A percentile compares a stretch with the other conserved stretches of the same genome.
Conservation (phyloP, 2,113 vertebrate genomes). For the Prochilodus magdalenae region DNA sequence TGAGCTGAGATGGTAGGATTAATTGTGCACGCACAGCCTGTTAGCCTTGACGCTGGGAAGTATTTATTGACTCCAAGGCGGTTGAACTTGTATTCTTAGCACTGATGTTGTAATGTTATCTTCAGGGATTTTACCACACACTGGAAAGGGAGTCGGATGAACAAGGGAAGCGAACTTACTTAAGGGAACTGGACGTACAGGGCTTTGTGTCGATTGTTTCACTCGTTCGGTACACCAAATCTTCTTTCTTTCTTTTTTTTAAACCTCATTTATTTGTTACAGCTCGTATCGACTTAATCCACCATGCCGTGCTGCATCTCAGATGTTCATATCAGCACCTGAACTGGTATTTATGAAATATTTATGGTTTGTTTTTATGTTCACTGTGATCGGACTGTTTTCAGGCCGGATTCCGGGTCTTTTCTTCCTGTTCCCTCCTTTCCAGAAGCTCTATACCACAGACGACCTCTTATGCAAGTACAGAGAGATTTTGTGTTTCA, state of each 20-base stretch:
- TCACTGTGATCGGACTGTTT: conserved; percentile 31
- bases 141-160: neutral
- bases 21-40: neutral
- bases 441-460: conserved; percentile 48
- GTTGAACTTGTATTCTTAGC: conserved; percentile 3
- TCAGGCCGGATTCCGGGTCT: conserved; percentile 24
- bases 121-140: conserved; percentile 55
- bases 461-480: conserved; percentile 70
- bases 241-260: conserved; percentile 26
- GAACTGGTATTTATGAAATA: conserved; percentile 60
- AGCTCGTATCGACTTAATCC: conserved; percentile 15
- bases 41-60: conserved; percentile 5
- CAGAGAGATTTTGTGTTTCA: conserved; percentile 51
- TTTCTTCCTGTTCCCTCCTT: conserved; percentile 29
- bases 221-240: conserved; percentile 39
- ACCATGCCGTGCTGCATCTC: conserved; percentile 7
- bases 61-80: conserved; percentile 5
- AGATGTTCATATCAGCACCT: conserved; percentile 26
- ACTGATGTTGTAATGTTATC: conserved; percentile 48
- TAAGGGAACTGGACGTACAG: neutral
- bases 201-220: no score
- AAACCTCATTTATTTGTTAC: conserved; percentile 12
- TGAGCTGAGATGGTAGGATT: neutral
- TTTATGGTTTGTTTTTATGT: conserved; percentile 44
- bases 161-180: conserved; percentile 13